Evolutionary conservation across 2,113 vertebrate genomes (phyloP).

Genomic region (Ceyx cyanopectus): DNA sequence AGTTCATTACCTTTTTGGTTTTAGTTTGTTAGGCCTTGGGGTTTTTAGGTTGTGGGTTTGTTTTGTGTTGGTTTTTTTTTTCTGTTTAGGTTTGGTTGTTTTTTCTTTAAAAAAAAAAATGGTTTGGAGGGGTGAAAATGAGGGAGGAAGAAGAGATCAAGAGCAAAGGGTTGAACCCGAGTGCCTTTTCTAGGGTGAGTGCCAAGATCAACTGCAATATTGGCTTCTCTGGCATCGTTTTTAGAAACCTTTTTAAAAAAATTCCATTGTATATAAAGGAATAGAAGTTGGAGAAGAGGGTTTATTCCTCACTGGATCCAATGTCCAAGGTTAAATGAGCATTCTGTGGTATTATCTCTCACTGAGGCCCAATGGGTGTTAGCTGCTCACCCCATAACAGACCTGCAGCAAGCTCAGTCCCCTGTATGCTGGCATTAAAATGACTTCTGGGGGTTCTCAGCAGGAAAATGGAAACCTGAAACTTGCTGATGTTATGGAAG

Average conservation of each 20-base stretch:
- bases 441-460: neutral
- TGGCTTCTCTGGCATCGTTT: neutral
- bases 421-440: neutral
- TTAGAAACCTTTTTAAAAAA: neutral
- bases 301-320: neutral
- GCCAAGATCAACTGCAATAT: neutral
- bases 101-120: neutral
- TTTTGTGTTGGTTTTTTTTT: no score
- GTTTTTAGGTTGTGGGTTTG: neutral
- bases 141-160: neutral
- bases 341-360: neutral
- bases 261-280: neutral
- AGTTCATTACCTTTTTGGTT: neutral
- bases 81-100: no score
- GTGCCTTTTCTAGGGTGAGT: neutral
- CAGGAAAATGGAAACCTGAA: neutral
- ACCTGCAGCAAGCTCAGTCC: neutral
- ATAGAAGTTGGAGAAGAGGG: neutral
- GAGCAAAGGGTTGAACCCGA: neutral
- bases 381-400: neutral
- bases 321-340: neutral
- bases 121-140: neutral
- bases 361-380: rapidly evolving
- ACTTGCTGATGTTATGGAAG: neutral
- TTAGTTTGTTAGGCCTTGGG: neutral